phyloP scores from a whole-genome alignment of 1,140 invertebrate species.

The Geopemphigus sp. region DNA sequence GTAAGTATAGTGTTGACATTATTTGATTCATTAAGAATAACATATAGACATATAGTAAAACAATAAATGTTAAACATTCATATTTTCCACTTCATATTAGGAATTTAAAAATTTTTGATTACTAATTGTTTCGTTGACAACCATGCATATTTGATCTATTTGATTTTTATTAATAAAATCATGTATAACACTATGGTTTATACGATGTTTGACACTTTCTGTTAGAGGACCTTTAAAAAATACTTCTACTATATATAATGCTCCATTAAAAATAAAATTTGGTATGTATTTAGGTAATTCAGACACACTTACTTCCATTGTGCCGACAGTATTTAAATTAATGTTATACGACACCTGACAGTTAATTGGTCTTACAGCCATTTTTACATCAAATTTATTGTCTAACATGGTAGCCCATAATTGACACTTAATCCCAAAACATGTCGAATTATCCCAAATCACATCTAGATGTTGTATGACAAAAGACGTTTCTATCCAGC shows the following conservation, averaged over 20 bases:
- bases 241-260: conserved; percentile 30
- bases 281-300: conserved; percentile 37
- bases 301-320: conserved; percentile 22
- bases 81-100: background rate
- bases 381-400: conserved; percentile 39
- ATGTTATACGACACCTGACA: conserved; percentile 40
- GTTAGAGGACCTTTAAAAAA: conserved; percentile 40
- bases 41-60: background rate
- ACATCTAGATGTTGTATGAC: conserved; percentile 8
- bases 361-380: conserved; percentile 32
- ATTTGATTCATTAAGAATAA: background rate
- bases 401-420: conserved; percentile 26
- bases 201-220: conserved; percentile 41
- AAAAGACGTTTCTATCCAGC: conserved; percentile 26
- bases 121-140: conserved; percentile 23
- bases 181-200: conserved; percentile 29
- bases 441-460: conserved; percentile 32
- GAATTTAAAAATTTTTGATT: background rate
- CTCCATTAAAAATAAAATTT: conserved; percentile 36
- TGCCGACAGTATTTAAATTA: conserved; percentile 29
- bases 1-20: background rate
- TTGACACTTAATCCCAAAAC: conserved; percentile 37
- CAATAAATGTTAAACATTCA: background rate
- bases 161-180: conserved; percentile 39
- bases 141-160: conserved; percentile 30